Conservation (phyloP, 2,888 invertebrate genomes). For the Noctua pronuba region DNA sequence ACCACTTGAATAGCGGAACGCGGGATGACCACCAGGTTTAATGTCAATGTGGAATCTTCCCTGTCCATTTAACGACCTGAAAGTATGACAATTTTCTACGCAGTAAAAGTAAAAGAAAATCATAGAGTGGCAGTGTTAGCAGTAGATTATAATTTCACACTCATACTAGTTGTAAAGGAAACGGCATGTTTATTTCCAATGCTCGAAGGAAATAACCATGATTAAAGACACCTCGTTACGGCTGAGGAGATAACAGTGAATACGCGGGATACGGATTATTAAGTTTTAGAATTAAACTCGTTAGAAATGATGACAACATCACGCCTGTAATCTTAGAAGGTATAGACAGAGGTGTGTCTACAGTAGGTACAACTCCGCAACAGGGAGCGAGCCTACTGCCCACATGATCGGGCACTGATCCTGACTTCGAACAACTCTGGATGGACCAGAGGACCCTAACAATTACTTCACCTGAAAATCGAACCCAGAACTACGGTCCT, state of each 20-base stretch:
- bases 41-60: background rate
- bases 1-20: background rate
- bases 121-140: constrained; percentile 6
- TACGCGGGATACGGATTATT: constrained; percentile 5
- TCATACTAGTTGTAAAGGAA: constrained; percentile 49
- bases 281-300: constrained; percentile 17
- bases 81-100: constrained; percentile 1
- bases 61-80: background rate
- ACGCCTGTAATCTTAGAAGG: background rate
- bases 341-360: background rate
- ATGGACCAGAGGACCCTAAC: background rate
- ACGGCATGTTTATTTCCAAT: constrained; percentile 25
- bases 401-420: no score
- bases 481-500: background rate
- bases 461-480: background rate
- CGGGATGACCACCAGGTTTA: background rate
- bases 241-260: constrained; percentile 39
- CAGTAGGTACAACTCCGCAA: background rate
- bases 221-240: constrained; percentile 37
- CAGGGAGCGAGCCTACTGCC: background rate
- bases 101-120: constrained; percentile 45
- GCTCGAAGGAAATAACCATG: constrained; percentile 35
- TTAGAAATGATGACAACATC: constrained; percentile 9
- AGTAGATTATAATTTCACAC: constrained; percentile 53
- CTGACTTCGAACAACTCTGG: background rate